Base-by-base conservation (phyloP, 2,113 vertebrate species). In the Clarias macrocephalus region DNA sequence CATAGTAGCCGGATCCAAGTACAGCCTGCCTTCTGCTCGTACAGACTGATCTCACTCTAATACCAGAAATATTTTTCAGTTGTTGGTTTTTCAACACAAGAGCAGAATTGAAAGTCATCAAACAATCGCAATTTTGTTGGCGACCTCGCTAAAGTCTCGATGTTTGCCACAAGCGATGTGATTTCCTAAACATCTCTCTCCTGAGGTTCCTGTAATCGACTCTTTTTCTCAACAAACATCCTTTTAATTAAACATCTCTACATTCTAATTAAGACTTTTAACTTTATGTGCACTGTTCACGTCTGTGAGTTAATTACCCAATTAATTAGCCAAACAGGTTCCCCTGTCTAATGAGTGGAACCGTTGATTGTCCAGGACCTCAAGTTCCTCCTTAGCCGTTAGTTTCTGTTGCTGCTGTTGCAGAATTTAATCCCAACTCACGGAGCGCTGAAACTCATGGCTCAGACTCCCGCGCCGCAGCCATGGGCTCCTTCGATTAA, bases 231-330 rank as follows among this genome's bases (percentile, higher is more conserved):
- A 79, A 90, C 75, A 68, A 88, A 87, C 82, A 86, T 63, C 82
- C 82, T 86, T 63, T 90, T 87, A 73, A 90, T 91, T 87, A 91
- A 48, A 86, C 68, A 85, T 52, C 76, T 73, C 76, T 59, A 28
- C 15, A 80, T 90, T 86, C 82, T 90, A 90, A 91, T 91, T 89
- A 92, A 87, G 82, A 87, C 86, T 86, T 89, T 87, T 87, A 86
- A 90, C 81, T 91, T 82, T 83, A 62, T 48, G 66, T 72, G 75
- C 81, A 72, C 80, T 73, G 21, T 66, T 88, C 63, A 88, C 72
- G 80, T 52, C 54, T 82, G 56, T 76, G 86, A 88, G 90, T 91
- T 90, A 91, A 90, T 91, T 91, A 85, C 79, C 83, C 88, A 88
- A 88, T 92, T 87, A 91, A 89, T 91, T 90, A 88, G 89, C 87